Evolutionary conservation across 2,888 invertebrate genomes (phyloP), one percentile per base, ranked within the genome.

Genomic region (Drosophila atripex): DNA sequence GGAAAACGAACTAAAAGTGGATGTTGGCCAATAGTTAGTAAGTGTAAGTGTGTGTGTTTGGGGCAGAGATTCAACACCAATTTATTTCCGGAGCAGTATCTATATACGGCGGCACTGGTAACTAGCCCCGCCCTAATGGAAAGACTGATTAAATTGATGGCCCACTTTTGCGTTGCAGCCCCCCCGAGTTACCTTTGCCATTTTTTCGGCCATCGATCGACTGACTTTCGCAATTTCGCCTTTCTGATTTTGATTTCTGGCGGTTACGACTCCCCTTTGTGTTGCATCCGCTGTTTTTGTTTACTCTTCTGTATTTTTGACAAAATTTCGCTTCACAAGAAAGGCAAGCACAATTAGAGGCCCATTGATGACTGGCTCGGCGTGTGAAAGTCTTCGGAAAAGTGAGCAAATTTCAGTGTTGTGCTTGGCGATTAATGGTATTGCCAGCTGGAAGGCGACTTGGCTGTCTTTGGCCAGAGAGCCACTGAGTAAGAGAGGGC

Each of bases 151-250:
- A 75, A 65, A 68, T 71, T 61, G 51, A 65, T 52, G 63, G 66
- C 11, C 14, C n/a, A 39, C 18, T 64, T 23, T 23, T 23, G 21
- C 21, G 21, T 4, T 23, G 21, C 21, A 23, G 21, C 21, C 18
- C 35, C 16, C 47, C 52, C 49, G 39, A 3, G 47, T 85, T 85
- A 82, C 86, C 88, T 71, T 60, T 38, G 76, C 78, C 83, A 87
- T 82, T 76, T 75, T 71, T 21, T 43, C 32, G 38, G 41, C 46
- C 38, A 57, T 64, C 43, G 63, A 52, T 56, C 12, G 43, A 12
- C 47, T 41, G 51, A 30, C 73, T 73, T 73, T 82, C 57, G 64
- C 64, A 68, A 50, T 78, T 78, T 68, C 75, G 76, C 71, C 66
- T 71, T 73, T 39, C 53, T 23, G 61, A 4, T 61, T 51, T 23